Evolutionary conservation across 2,888 invertebrate species (phyloP), one percentile per base, ranked within the genome.

Genomic region (Cistogaster globosa): DNA sequence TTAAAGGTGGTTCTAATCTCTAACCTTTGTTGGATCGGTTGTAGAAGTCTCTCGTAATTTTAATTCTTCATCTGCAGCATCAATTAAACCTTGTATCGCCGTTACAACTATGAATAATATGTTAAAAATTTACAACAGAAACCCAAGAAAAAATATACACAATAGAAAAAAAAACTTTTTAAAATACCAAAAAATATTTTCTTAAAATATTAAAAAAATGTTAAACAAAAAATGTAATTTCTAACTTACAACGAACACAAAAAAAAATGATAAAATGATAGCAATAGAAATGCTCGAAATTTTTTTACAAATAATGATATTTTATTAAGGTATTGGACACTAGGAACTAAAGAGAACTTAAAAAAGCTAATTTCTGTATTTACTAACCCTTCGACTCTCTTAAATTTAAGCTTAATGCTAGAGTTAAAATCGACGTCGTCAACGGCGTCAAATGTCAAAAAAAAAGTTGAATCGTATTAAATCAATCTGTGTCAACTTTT

Each of bases 31-130:
- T 88, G 88, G 89, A 87, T 90, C 90, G 88, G 88, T 90, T 89
- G 92, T 91, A 89, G 91, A 89, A 88, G 89, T 90, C 90, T 92
- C 91, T 91, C 90, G 92, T 90, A 90, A 89, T 90, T 91, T 93
- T 89, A 93, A 90, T 91, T 93, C 92, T 90, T 93, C 92, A 89
- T 93, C 93, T 87, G 93, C 92, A 90, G 93, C 92, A 90, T 93
- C 93, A 90, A 93, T 92, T 89, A 93, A 91, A 91, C 93, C 93
- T 91, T 93, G 93, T 90, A 93, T 93, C 86, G 93, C 93, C 90
- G 92, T 92, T 90, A 93, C 92, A 91, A 93, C 92, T 93, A 89
- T 75, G 84, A 62, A 45, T 55, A 63, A 65, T 76, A 55, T 58
- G 18, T 53, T 58, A 74, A 62, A 51, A 74, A 63, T 65, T 74